Conservation (phyloP, 1,140 invertebrate species). For the Akabosia matsudoensis region DNA sequence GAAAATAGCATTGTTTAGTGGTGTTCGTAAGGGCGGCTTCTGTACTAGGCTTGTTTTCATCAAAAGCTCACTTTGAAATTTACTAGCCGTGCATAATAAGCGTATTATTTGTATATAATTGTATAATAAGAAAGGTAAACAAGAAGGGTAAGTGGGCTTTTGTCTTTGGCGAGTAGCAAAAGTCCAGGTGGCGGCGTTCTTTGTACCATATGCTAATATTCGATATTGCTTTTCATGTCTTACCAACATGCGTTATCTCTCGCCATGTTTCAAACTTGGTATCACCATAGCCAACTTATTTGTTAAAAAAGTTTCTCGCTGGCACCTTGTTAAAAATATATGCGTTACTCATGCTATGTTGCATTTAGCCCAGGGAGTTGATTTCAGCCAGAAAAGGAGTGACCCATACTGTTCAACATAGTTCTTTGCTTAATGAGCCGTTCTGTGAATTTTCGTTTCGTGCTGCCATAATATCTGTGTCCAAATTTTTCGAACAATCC, state of each 20-base stretch:
- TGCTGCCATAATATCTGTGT: too few species aligned
- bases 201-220: slow-evolving; percentile 6
- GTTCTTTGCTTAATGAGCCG: too few species aligned
- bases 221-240: background rate
- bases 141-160: background rate
- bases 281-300: too few species aligned
- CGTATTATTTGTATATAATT: background rate
- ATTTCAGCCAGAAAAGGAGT: too few species aligned
- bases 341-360: too few species aligned
- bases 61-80: slow-evolving; percentile 9
- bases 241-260: background rate
- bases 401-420: too few species aligned
- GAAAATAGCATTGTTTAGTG: background rate
- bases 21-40: slow-evolving; percentile 8
- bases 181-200: slow-evolving; percentile 8
- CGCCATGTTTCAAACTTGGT: too few species aligned
- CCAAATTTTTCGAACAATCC: too few species aligned
- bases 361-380: too few species aligned
- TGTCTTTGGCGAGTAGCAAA: background rate
- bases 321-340: too few species aligned
- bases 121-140: slow-evolving; percentile 21
- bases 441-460: too few species aligned
- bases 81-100: background rate
- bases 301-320: too few species aligned
- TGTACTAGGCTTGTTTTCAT: slow-evolving; percentile 5